phyloP scores from a whole-genome alignment of 2,888 invertebrate species.

The Tigriopus californicus region DNA sequence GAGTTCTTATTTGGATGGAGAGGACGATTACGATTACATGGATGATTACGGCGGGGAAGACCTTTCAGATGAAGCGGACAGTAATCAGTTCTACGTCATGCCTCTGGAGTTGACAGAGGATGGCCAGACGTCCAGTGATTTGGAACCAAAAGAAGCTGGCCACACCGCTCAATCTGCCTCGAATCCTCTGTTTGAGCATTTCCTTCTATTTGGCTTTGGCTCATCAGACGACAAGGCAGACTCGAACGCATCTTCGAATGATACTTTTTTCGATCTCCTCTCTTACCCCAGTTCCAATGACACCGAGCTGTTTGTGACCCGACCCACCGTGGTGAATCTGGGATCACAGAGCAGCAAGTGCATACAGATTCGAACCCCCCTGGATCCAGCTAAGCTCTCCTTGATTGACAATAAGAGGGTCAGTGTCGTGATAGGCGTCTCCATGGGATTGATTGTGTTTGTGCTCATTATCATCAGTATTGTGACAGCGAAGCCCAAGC shows the following conservation, averaged over 20 bases:
- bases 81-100: background rate
- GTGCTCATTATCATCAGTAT: background rate
- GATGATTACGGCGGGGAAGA: conserved; percentile 48
- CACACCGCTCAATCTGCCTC: background rate
- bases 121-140: background rate
- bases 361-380: background rate
- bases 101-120: background rate
- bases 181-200: background rate
- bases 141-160: background rate
- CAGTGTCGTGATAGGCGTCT: conserved; percentile 1
- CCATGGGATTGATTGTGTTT: conserved; percentile 4
- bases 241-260: background rate
- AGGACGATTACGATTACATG: conserved; percentile 27
- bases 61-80: conserved; percentile 19
- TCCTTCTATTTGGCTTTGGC: background rate
- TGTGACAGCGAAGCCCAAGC: background rate
- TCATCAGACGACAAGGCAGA: background rate
- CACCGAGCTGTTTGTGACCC: background rate
- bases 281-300: conserved; percentile 5
- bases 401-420: conserved; percentile 5
- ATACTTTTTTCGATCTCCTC: background rate
- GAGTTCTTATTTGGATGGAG: background rate
- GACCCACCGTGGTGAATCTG: conserved; percentile 1
- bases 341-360: conserved; percentile 9
- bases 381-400: conserved; percentile 5